Conservation (phyloP, 64 coral and sea anemone genomes). For the Hydrozoanthus tunicans region DNA sequence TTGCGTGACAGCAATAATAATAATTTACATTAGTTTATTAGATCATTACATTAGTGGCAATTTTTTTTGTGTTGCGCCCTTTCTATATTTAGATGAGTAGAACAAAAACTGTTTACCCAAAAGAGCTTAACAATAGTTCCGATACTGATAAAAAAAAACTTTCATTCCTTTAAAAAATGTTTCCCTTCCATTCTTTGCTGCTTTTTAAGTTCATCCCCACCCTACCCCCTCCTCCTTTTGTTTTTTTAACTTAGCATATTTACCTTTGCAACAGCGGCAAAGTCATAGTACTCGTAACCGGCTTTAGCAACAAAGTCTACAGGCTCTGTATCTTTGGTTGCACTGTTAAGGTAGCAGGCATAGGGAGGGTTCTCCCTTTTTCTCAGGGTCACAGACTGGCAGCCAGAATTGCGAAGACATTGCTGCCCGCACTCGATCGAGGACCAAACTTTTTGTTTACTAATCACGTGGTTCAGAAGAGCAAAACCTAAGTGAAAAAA, state of each 20-base stretch:
- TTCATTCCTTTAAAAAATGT: too few species aligned
- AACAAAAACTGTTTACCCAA: too few species aligned
- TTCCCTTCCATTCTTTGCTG: neutral
- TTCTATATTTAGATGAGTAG: too few species aligned
- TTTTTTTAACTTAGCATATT: neutral
- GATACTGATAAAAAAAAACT: too few species aligned
- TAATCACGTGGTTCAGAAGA: slow-evolving; percentile 38
- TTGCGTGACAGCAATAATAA: too few species aligned
- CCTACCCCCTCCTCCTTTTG: neutral
- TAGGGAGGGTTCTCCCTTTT: neutral
- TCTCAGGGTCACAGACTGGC: slow-evolving; percentile 40
- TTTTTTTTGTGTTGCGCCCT: too few species aligned
- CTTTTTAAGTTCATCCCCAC: neutral
- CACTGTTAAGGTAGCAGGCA: slow-evolving; percentile 33
- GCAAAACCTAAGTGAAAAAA: slow-evolving; percentile 9
- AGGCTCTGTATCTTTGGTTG: slow-evolving; percentile 29
- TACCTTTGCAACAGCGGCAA: slow-evolving; percentile 48
- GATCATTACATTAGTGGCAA: too few species aligned
- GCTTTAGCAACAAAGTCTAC: slow-evolving; percentile 30
- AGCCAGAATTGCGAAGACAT: neutral
- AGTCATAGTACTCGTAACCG: slow-evolving; percentile 48
- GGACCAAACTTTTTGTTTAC: slow-evolving; percentile 34
- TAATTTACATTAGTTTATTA: too few species aligned
- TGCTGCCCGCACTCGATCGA: slow-evolving; percentile 23
- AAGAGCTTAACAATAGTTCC: too few species aligned